Percentiles rank a stretch among this genome's conserved stretches.
Conservation (phyloP, 2,797 vertebrate genomes). For the Sebastes matsubarae region DNA sequence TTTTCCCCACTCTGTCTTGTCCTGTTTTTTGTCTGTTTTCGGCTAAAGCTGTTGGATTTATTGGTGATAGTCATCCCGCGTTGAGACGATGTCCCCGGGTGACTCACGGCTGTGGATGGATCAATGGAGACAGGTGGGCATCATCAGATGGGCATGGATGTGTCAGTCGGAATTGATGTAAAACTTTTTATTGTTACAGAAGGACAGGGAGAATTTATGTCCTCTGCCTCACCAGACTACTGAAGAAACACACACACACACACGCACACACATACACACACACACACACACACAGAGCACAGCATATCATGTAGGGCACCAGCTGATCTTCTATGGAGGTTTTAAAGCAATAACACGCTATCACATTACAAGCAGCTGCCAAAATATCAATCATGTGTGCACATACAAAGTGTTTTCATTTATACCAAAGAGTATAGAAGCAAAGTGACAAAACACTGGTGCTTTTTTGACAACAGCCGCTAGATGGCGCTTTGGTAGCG, state of each 20-base stretch:
- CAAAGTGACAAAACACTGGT: too few relatives aligned
- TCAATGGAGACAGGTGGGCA: conserved; percentile 35
- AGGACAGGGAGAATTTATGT: conserved; percentile 16
- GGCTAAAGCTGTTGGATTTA: conserved; percentile 66
- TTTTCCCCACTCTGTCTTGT: conserved; percentile 27
- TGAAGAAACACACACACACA: background rate
- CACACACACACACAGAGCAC: background rate
- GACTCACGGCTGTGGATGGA: conserved; percentile 50
- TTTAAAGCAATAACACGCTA: conserved; percentile 13
- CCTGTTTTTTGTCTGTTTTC: conserved; percentile 37
- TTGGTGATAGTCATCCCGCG: conserved; percentile 62
- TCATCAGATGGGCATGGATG: conserved; percentile 37
- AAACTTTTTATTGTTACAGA: conserved; percentile 36
- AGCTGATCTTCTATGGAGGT: background rate
- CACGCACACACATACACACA: background rate
- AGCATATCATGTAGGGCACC: background rate
- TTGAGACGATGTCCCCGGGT: conserved; percentile 37
- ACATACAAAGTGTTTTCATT: too few relatives aligned
- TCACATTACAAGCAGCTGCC: background rate
- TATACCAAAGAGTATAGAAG: too few relatives aligned
- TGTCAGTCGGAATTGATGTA: conserved; percentile 29
- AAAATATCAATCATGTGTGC: too few relatives aligned
- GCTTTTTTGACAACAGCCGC: too few relatives aligned
- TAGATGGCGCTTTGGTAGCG: too few relatives aligned
- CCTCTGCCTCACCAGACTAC: background rate